Base-by-base conservation (phyloP, 2,797 vertebrate genomes). In the Helostoma temminkii region DNA sequence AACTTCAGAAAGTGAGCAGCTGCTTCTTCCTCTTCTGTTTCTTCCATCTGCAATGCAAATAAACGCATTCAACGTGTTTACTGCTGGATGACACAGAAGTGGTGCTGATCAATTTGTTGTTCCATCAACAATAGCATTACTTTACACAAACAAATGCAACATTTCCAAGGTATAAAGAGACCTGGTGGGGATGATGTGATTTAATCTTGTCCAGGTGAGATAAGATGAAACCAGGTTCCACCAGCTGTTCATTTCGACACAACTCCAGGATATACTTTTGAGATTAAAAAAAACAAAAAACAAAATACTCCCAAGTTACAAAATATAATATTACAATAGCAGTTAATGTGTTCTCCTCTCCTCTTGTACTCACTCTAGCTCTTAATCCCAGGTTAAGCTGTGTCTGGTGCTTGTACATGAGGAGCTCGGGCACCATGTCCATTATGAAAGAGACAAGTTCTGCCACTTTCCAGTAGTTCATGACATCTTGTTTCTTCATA, bases 341-440 rank as follows among this genome's bases (percentile, higher is more conserved):
- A 9, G 1, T 41, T 4, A 36, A 49, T 34, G 7, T 19, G 16
- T 43, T 5, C 1, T 34, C 22, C 28, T 16, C 21, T 56, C 32
- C 24, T 1, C 32, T 9, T 0, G 4, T 34, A 78, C 77, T 60
- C 66, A 96, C 96, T 91, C 93, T 94, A 30, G 94, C 95, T 77
- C 93, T 90, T 49, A 96, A 82, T 16, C 95, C 95, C 77, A 95
- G 78, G 46, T 90, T 90, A 7, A 96, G 92, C 2, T 94, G 94
- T 30, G 80, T 90, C 19, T 90, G 81, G 77, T 96, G 93, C 19
- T 91, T 94, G 79, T 66, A 80, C 80, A 86, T 85, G 4, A 96
- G 89, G 80, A 96, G 77, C 56, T 93, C 92, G 0, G 96, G 96
- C 2, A 93, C 93, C 4, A 87, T 81, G 24, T 90, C 84, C 5